Base-by-base conservation (phyloP, 2,888 invertebrate species). In the Masnerella sp. region DNA sequence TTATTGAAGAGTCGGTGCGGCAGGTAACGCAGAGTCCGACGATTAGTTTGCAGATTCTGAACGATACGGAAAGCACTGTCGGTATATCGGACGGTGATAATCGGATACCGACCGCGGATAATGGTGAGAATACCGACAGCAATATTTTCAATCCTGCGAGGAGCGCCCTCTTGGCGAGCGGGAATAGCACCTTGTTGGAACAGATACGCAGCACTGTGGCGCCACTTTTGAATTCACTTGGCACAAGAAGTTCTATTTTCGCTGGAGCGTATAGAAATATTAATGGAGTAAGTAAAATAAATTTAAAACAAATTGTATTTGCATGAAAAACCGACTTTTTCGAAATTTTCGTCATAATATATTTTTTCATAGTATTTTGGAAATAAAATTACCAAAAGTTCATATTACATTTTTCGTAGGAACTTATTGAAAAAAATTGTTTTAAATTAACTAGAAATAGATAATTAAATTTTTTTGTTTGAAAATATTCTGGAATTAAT, bases 151-250 rank as follows among this genome's bases (percentile, higher is more conserved):
- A 77, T 75, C 87, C 87, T 0, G 76, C 84, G 0, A 83, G 79
- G 42, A 83, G 82, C 45, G 79, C 80, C 36, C 78, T 84, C 30
- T 71, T 81, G 12, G 77, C 82, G 20, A 78, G 59, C 34, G 82
- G 82, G 9, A 87, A 85, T 25, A 72, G 42, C 3, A 81, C 82
- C 5, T 75, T 87, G 9, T 30, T 87, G 30, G 85, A 87, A 61
- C 85, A 86, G 51, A 70, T 87, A 2, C 78, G 86, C 17, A 86
- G 87, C 69, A 87, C 87, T 1, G 87, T 87, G 9, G 87, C 87
- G 15, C 87, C 87, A 12, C 76, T 86, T 17, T 77, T 86, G 12
- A 80, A 77, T 62, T 82, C 83, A 0, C 76, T 87, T n/a, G 86
- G 84, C 22, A 80, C 81, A 38, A 85, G 79, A 74, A 83, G 82